A percentile compares a stretch with the other conserved stretches of the same genome.
Conservation (phyloP, 2,797 vertebrate species). For the Enteromius argenteus region DNA sequence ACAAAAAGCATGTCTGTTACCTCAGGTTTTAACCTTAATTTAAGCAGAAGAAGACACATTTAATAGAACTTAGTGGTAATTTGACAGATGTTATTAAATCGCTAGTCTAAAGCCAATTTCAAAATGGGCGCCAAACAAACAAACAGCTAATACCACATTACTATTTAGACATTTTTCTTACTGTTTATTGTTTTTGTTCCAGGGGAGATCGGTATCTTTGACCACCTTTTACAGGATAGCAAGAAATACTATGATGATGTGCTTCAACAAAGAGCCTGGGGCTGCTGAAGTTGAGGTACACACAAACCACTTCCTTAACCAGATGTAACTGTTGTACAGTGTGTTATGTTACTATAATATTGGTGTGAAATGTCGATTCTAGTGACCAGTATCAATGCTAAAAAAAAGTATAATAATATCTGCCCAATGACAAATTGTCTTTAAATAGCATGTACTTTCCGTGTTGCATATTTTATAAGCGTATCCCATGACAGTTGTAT, state of each 20-base stretch:
- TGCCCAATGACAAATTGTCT: neutral
- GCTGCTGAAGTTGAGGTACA: constrained; percentile 95
- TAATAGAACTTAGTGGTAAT: neutral
- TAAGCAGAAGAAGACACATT: neutral
- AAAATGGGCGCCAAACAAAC: neutral
- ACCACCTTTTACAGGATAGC: constrained; percentile 99
- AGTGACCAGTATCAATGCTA: neutral
- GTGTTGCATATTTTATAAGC: constrained; percentile 11
- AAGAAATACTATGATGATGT: constrained; percentile 98
- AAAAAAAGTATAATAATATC: neutral
- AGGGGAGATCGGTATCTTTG: constrained; percentile 99
- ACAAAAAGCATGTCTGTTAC: neutral
- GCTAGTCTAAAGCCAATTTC: neutral
- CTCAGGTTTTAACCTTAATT: neutral
- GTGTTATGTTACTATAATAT: neutral
- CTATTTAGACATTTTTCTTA: constrained; percentile 2
- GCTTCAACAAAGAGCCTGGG: constrained; percentile 95
- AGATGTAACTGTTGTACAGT: neutral
- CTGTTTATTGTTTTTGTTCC: constrained; percentile 41
- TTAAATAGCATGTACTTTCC: neutral
- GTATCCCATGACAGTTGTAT: neutral
- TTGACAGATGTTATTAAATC: neutral
- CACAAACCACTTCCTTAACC: neutral
- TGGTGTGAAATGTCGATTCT: neutral
- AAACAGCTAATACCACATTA: neutral